Conservation (phyloP, 1,140 invertebrate species). For the Drosophila dunni region DNA sequence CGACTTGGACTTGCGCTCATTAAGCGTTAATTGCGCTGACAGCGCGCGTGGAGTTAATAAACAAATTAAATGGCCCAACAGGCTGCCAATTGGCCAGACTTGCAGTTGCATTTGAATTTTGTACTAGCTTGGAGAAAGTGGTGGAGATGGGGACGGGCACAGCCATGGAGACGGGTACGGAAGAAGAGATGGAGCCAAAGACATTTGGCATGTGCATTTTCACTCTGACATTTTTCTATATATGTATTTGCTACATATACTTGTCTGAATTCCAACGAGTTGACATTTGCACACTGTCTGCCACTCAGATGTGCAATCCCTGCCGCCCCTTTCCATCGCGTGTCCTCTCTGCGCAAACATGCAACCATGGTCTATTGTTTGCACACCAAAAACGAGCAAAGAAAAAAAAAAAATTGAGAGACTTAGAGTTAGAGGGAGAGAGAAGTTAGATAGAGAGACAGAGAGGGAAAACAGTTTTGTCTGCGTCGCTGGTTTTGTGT, state of each 20-base stretch:
- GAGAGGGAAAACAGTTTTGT: slow-evolving; percentile 33
- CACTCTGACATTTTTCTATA: slow-evolving; percentile 27
- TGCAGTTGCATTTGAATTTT: slow-evolving; percentile 6
- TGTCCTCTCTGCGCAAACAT: slow-evolving; percentile 8
- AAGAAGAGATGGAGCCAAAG: slow-evolving; percentile 26
- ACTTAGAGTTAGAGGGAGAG: background rate
- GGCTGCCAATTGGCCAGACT: slow-evolving; percentile 47
- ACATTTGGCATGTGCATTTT: slow-evolving; percentile 39
- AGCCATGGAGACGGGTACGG: no score
- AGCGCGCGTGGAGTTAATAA: slow-evolving; percentile 55
- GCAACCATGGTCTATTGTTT: slow-evolving; percentile 36
- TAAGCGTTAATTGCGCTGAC: slow-evolving; percentile 50
- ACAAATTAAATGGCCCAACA: slow-evolving; percentile 52
- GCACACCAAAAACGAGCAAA: slow-evolving; percentile 30
- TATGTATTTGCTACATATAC: slow-evolving; percentile 36
- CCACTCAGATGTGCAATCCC: slow-evolving; percentile 51
- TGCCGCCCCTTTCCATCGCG: background rate
- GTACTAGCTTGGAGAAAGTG: background rate
- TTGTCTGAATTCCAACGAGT: slow-evolving; percentile 56
- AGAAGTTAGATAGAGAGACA: slow-evolving; percentile 3
- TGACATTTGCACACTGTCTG: slow-evolving; percentile 62
- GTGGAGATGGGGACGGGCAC: no score
- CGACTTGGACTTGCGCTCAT: slow-evolving; percentile 45
- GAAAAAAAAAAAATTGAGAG: slow-evolving; percentile 22
- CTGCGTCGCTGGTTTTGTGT: slow-evolving; percentile 31